Base-by-base conservation (phyloP, 1,140 invertebrate genomes). In the Drosophila burlai region DNA sequence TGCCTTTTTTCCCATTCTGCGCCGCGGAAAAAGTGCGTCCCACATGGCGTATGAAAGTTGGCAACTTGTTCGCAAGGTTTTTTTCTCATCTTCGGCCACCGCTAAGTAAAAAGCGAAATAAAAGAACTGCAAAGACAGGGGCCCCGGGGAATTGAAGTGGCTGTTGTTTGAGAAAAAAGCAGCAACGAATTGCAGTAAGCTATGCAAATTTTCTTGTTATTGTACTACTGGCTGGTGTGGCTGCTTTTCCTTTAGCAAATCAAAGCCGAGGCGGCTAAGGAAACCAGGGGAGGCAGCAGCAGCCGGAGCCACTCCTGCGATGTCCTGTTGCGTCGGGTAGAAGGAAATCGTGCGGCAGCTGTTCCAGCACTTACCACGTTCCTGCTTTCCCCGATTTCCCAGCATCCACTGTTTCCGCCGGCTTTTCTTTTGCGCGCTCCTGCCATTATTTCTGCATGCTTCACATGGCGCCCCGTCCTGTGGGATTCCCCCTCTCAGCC, bases 11-110 rank as follows among this genome's bases (percentile, higher is more conserved):
- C 11, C 26, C 64, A 58, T 46, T 50, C 24, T 36, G 64, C 42
- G 50, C 66, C 34, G 54, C 60, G 60, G 63, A 68, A 63, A 85
- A 87, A 87, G 76, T 76, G 84, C 84, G 83, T 87, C 83, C 83
- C 83, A 87, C 80, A 89, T 83, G 83, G 83, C 77, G 77, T 89
- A 87, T 87, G 84, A 87, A 87, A 87, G 84, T 87, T 87, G 68
- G 61, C 72, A 85, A 83, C 65, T 82, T 86, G 58, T 67, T 77
- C 80, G 79, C 68, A 61, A 47, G 45, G 49, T 69, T 63, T 66
- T 67, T 62, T 68, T 52, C 26, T 57, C 67, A 71, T 71, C 64
- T 69, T 68, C 40, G 49, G 64, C 46, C 31, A 60, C 59, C 64
- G 66, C 71, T 65, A 83, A 80, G 64, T 61, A 80, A 85, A 85